phyloP scores from a whole-genome alignment of 2,797 vertebrate species.

The Cephalopachus bancanus region DNA sequence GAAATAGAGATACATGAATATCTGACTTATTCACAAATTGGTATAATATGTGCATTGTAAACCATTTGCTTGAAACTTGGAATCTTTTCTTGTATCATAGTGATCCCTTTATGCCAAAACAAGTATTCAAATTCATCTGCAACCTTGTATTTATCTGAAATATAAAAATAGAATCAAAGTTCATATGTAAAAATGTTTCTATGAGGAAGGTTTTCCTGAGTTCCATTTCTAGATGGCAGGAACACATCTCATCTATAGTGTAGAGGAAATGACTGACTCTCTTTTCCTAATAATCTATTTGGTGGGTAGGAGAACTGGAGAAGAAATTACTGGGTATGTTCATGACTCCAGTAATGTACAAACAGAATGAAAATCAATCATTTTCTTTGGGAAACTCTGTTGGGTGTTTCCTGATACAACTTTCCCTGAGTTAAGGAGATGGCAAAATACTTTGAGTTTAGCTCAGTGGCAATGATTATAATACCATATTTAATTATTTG shows the following conservation, averaged over 20 bases:
- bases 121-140: neutral
- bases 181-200: slow-evolving; percentile 8
- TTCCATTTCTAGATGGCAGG: slow-evolving; percentile 4
- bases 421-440: neutral
- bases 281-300: slow-evolving; percentile 34
- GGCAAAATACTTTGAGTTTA: neutral
- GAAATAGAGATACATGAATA: neutral
- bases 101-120: neutral
- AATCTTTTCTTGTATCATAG: neutral
- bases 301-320: neutral
- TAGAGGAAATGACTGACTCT: neutral
- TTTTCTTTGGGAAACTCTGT: neutral
- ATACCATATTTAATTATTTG: neutral
- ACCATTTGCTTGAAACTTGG: neutral
- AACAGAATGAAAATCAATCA: neutral
- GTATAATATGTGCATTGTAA: slow-evolving; percentile 3
- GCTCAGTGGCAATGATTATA: neutral
- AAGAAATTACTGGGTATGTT: neutral
- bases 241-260: neutral
- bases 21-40: neutral
- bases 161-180: neutral
- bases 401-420: neutral
- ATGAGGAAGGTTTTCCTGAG: neutral
- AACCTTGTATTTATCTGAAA: slow-evolving; percentile 53
- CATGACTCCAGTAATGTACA: neutral